Evolutionary conservation across 2,888 invertebrate species (phyloP).

Genomic region (Metallyticus violacea): DNA sequence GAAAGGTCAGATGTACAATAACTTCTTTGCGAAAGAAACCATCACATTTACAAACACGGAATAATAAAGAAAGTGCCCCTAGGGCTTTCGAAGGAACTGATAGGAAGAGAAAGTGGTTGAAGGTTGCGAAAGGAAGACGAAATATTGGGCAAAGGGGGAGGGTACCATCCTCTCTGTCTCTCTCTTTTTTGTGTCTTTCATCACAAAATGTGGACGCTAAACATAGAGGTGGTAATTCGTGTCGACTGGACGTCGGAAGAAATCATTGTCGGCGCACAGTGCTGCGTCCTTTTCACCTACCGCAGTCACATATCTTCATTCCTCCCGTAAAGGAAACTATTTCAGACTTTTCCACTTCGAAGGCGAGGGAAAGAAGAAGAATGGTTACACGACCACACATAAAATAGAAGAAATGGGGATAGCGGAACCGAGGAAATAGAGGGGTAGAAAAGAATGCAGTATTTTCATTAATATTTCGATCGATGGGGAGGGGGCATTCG

Average conservation of each 20-base stretch:
- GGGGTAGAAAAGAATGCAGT: background rate
- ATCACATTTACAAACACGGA: no score
- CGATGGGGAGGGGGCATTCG: no score
- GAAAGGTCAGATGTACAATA: no score
- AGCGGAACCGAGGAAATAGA: background rate
- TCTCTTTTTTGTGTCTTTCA: background rate
- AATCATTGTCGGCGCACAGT: background rate
- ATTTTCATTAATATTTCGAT: conserved; percentile 8
- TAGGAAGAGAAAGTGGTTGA: no score
- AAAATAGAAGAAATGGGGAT: background rate
- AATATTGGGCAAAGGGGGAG: background rate
- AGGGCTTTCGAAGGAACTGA: background rate
- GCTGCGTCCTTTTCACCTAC: background rate
- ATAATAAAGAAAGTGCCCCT: no score
- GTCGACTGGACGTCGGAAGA: background rate
- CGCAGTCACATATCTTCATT: conserved; percentile 4
- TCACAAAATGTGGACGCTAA: background rate
- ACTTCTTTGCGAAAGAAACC: no score
- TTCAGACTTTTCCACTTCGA: conserved; percentile 5
- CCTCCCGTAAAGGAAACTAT: background rate
- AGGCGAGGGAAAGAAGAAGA: background rate
- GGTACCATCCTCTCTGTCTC: background rate
- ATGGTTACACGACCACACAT: background rate
- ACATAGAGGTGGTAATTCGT: conserved; percentile 7
- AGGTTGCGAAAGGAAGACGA: no score